Percentiles rank a stretch among this genome's conserved stretches.
These are phyloP conservation scores for Danaus chrysippus DNA, from an alignment of 2,888 invertebrate species.

Conservation along the genomic window DNA sequence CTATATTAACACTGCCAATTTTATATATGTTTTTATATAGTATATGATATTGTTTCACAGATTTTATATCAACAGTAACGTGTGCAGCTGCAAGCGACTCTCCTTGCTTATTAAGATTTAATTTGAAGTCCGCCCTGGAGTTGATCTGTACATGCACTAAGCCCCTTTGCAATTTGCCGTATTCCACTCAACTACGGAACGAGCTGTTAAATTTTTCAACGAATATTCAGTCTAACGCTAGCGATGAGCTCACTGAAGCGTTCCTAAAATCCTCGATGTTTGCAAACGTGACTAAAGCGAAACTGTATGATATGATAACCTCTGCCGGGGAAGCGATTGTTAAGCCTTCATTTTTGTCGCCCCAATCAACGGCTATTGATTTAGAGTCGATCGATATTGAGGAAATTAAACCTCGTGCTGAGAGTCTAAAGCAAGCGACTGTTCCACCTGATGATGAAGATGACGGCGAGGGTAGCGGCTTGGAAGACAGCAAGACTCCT, in stretches of 20 bases:
- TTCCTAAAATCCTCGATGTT: conserved; percentile 51
- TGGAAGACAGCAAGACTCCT: conserved; percentile 53
- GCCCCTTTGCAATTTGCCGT: conserved; percentile 60
- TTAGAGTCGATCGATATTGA: conserved; percentile 14
- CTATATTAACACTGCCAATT: not conserved
- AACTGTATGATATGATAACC: conserved; percentile 49
- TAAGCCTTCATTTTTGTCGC: conserved; percentile 7
- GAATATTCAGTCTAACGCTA: conserved; percentile 36
- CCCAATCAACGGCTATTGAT: conserved; percentile 12
- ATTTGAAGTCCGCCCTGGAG: conserved; percentile 43
- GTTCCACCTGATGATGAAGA: conserved; percentile 69
- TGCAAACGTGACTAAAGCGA: conserved; percentile 44
- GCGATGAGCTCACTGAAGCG: conserved; percentile 42
- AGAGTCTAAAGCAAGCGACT: conserved; percentile 60
- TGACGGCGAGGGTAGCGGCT: conserved; percentile 66
- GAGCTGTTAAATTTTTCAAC: conserved; percentile 53
- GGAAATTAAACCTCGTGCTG: conserved; percentile 47
- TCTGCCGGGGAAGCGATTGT: conserved; percentile 10
- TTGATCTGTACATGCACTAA: conserved; percentile 57
- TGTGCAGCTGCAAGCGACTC: conserved; percentile 45
- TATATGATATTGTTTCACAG: conserved; percentile 40
- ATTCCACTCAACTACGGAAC: conserved; percentile 46
- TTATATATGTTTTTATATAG: conserved; percentile 4
- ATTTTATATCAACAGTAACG: conserved; percentile 52
- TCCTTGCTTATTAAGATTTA: conserved; percentile 50